phyloP scores from a whole-genome alignment of 1,140 invertebrate species.

The Eriosoma lanigerum region DNA sequence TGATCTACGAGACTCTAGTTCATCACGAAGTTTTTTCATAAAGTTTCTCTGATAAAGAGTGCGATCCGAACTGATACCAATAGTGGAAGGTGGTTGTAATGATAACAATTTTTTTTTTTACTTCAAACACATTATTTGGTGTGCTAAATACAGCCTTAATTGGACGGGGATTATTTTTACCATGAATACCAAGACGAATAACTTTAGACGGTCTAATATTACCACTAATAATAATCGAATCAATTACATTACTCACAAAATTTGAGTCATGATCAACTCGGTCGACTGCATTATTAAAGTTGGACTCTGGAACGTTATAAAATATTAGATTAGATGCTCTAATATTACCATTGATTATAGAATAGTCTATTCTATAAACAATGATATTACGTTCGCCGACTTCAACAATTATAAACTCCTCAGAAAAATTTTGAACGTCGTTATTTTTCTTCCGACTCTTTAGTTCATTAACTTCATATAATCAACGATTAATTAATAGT shows the following conservation, averaged over 20 bases:
- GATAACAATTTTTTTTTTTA: conserved; percentile 29
- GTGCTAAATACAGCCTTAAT: background rate
- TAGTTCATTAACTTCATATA: conserved; percentile 5
- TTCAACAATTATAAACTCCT: conserved; percentile 1
- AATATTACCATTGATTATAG: too few relatives aligned
- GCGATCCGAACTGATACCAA: background rate
- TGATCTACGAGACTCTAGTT: background rate
- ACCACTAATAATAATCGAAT: background rate
- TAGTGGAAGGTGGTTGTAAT: background rate
- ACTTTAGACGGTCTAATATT: background rate
- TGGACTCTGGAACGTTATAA: background rate
- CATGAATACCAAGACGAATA: background rate
- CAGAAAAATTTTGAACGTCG: background rate
- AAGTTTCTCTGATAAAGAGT: background rate
- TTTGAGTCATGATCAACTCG: background rate
- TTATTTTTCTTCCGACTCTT: background rate
- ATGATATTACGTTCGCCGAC: background rate
- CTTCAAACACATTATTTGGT: background rate
- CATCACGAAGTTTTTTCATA: background rate
- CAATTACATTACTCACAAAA: background rate
- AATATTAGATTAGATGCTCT: conserved; percentile 17
- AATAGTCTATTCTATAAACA: too few relatives aligned
- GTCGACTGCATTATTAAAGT: background rate
- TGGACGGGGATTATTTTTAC: background rate
- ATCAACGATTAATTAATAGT: background rate